These are phyloP conservation scores for Myotis myotis DNA, from an alignment of 2,797 vertebrate species.

Conservation along the genomic window DNA sequence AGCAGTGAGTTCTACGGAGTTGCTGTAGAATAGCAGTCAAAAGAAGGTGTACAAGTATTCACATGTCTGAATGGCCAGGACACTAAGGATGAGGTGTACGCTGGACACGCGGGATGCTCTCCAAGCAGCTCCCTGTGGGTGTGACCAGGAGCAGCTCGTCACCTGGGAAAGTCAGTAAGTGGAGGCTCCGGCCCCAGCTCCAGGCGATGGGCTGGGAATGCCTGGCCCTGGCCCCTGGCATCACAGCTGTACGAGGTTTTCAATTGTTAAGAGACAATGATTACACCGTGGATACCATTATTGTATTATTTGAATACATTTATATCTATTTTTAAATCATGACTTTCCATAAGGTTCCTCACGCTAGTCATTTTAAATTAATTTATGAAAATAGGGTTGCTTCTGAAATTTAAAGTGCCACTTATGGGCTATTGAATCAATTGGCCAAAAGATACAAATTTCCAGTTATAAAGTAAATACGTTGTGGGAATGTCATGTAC, in stretches of 20 bases:
- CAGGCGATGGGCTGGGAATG: not conserved
- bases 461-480: not conserved
- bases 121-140: not conserved
- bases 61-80: not conserved
- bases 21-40: not conserved
- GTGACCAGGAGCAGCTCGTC: not conserved
- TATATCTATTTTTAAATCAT: not conserved
- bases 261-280: not conserved
- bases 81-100: not conserved
- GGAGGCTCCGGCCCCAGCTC: not conserved
- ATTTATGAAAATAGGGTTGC: not conserved
- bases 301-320: not conserved
- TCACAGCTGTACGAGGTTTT: not conserved
- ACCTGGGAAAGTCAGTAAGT: not conserved
- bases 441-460: not conserved
- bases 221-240: no score
- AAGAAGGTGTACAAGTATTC: not conserved
- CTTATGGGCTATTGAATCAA: not conserved
- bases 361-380: not conserved
- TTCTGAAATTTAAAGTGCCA: slow-evolving; percentile 36
- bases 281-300: not conserved
- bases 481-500: not conserved
- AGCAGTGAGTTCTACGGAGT: not conserved
- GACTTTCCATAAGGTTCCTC: not conserved
- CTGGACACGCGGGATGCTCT: not conserved